Evolutionary conservation across 2,113 vertebrate species (phyloP), one percentile per base, ranked within the genome.

Genomic region (Anoplopoma fimbria): DNA sequence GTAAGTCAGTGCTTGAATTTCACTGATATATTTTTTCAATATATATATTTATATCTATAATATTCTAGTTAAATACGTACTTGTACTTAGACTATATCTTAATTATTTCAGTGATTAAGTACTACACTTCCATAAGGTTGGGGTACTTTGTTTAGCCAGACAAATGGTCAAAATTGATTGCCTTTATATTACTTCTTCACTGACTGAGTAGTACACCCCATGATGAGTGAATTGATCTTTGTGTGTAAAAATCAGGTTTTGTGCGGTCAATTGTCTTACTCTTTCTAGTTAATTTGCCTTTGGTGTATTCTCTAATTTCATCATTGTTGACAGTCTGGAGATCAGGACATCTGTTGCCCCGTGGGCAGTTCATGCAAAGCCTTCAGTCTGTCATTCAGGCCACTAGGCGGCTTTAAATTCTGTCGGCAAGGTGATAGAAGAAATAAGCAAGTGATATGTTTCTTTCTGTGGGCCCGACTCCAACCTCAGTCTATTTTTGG

Each of bases 401-500:
- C 62, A 45, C 62, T 68, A 84, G 76, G 57, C 25, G 31, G 78
- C 81, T 83, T 71, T 68, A 57, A 62, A 27, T 79, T 73, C 82
- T 79, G 47, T 78, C 82, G 69, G 15, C 62, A 57, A 64, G 74
- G 67, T 81, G 82, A 74, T 14, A 23, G 38, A 81, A 82, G 40
- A 79, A 78, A 81, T 14, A 58, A 84, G 14, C 49, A 73, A 82
- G 51, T 53, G 82, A 61, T 76, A 61, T 53, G 63, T 67, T 81
- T 79, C 82, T 65, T 60, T 64, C 47, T 21, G 36, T 9, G 4
- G 60, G 77, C 82, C 51, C 15, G 3, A 29, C 34, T 82, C 77
- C 78, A 83, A 40, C 34, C 0, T 25, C 12, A 14, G 31, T 57
- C 77, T 88, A 82, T 87, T 86, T 87, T 72, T 69, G 60, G 88